phyloP scores from a whole-genome alignment of 2,113 vertebrate genomes.

The Shinisaurus crocodilurus region DNA sequence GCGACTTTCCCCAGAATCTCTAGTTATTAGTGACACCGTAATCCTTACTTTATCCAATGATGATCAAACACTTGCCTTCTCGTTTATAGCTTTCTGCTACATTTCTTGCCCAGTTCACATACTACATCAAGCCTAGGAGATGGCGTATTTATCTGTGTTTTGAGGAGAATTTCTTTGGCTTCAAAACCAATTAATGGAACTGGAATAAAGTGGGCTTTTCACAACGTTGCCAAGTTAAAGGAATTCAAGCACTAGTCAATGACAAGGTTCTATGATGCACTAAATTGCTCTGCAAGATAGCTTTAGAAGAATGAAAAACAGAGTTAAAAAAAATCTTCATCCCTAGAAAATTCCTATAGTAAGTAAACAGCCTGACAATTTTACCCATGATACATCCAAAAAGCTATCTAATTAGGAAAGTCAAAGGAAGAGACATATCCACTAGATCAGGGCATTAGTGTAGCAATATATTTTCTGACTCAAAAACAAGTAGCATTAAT shows the following conservation, averaged over 20 bases:
- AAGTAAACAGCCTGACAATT: neutral
- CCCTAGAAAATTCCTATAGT: neutral
- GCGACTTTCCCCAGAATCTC: no score
- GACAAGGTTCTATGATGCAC: no score
- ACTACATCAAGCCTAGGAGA: neutral
- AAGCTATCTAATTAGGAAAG: slow-evolving; percentile 6
- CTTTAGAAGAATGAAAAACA: neutral
- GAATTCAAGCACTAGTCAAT: neutral
- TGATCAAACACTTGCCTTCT: neutral
- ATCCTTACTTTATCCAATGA: neutral
- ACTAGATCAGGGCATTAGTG: neutral
- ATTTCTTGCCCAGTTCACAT: no score
- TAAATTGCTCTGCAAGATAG: neutral
- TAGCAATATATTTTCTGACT: neutral
- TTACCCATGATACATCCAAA: neutral
- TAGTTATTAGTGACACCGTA: neutral
- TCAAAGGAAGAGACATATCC: neutral
- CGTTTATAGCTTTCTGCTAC: neutral
- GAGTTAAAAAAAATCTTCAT: neutral
- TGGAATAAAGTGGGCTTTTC: neutral
- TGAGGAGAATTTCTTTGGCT: neutral
- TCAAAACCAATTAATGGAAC: neutral
- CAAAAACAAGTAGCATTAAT: neutral
- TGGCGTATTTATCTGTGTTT: neutral
- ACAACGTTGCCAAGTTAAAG: neutral